phyloP scores from a whole-genome alignment of 2,113 vertebrate genomes.

The Colinus virginianus region DNA sequence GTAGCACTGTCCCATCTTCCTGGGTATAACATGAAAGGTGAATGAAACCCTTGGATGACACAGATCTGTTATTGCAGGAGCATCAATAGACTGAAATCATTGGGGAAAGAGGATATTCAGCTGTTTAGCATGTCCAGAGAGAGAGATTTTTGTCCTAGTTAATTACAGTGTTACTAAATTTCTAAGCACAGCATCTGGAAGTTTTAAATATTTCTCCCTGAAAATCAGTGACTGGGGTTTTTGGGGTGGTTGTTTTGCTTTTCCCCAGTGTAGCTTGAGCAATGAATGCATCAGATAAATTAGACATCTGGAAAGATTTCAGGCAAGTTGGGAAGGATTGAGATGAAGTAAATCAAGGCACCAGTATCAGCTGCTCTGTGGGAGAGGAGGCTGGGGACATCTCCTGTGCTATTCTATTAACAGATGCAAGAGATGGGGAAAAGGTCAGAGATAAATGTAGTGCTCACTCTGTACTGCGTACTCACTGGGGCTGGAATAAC shows the following conservation, averaged over 20 bases:
- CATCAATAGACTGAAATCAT: background rate
- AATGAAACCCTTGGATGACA: background rate
- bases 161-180: conserved; percentile 18
- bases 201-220: background rate
- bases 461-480: conserved; percentile 66
- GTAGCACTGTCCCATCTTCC: background rate
- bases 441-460: conserved; percentile 81
- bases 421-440: conserved; percentile 73
- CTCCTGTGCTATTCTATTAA: conserved; percentile 57
- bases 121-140: conserved; percentile 9
- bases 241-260: background rate
- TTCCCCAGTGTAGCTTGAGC: background rate
- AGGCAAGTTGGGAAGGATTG: conserved; percentile 11
- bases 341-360: conserved; percentile 63
- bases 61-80: background rate
- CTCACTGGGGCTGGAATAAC: conserved; percentile 63
- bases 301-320: conserved; percentile 28
- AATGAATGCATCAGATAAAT: conserved; percentile 25
- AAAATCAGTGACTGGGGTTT: background rate
- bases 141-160: conserved; percentile 37
- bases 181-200: conserved; percentile 25
- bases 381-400: conserved; percentile 65
- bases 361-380: conserved; percentile 59
- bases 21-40: background rate
- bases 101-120: background rate